Evolutionary conservation across 2,888 invertebrate species (phyloP), one percentile per base, ranked within the genome.

Genomic region (Pristionchus japonicus): DNA sequence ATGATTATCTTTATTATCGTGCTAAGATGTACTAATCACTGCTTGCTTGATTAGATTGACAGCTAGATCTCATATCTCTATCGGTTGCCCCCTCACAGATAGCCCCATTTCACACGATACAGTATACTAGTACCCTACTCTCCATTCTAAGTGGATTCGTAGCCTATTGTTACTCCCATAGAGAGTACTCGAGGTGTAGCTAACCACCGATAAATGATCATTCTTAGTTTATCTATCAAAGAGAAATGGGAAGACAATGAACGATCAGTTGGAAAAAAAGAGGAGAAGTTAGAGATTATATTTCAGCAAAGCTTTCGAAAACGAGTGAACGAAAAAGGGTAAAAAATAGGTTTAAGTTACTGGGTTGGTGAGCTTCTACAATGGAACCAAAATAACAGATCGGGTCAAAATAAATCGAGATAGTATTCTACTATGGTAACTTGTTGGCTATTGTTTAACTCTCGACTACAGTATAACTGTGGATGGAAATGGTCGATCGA

Each of bases 21-120:
- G 47, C 47, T 43, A n/a, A 47, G 0, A 47, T 23, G n/a, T n/a
- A 6, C 77, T 40, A 74, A 74, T 74, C 77, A 27, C n/a, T 17
- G 34, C 31, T 77, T 9, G 20, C 43, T 47, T n/a, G 47, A 77
- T 27, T 43, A 67, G 43, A 74, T 23, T 74, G 77, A 27, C 77
- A 77, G 27, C 77, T 77, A 77, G 43, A 77, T 77, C 77, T 77
- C 77, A 77, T 77, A 77, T 77, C 77, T 77, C 77, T 47, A 77
- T 77, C 77, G 77, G 77, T 77, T 47, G 47, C 43, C 23, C 77
- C 77, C 47, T 77, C 77, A 47, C 23, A 77, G 37, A n/a, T 77
- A 77, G 43, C 47, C 27, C 43, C 43, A 77, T 77, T 77, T 77
- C 77, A 77, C 77, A 77, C n/a, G n/a, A 77, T 43, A 43, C 40